Conservation (phyloP, 2,888 invertebrate species). For the Junonia oenone region DNA sequence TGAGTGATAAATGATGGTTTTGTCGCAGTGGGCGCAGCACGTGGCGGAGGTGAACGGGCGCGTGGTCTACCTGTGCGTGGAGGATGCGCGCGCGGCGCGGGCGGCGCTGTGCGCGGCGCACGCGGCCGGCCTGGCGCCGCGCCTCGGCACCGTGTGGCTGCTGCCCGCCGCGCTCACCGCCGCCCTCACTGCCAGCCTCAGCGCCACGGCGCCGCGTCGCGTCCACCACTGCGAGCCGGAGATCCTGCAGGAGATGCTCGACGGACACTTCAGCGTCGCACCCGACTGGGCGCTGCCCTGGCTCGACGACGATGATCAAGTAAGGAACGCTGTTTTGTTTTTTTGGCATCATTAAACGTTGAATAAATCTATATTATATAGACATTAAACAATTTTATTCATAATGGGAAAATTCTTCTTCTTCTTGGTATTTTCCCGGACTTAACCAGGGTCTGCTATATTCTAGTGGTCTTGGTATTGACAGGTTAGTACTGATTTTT, state of each 20-base stretch:
- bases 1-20: too few relatives aligned
- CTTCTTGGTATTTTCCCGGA: too few relatives aligned
- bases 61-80: constrained; percentile 89
- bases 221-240: constrained; percentile 75
- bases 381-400: too few relatives aligned
- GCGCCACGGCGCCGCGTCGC: constrained; percentile 82
- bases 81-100: constrained; percentile 85
- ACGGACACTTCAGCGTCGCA: constrained; percentile 45
- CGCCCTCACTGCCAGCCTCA: too few relatives aligned
- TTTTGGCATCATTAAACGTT: too few relatives aligned
- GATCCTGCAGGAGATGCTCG: constrained; percentile 39
- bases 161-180: constrained; percentile 85
- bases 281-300: constrained; percentile 49
- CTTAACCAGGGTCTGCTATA: too few relatives aligned
- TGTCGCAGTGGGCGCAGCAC: constrained; percentile 57
- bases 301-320: constrained; percentile 27
- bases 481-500: too few relatives aligned
- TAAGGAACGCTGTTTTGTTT: constrained; percentile 2
- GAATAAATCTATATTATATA: too few relatives aligned
- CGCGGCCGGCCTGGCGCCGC: constrained; percentile 83
- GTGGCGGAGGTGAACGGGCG: constrained; percentile 71
- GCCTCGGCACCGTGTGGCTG: constrained; percentile 91
- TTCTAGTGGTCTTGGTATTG: too few relatives aligned
- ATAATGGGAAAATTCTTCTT: too few relatives aligned
- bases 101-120: constrained; percentile 91